These are phyloP conservation scores for Chelonus formosanus DNA, from an alignment of 2,888 invertebrate genomes.

Conservation along the genomic window DNA sequence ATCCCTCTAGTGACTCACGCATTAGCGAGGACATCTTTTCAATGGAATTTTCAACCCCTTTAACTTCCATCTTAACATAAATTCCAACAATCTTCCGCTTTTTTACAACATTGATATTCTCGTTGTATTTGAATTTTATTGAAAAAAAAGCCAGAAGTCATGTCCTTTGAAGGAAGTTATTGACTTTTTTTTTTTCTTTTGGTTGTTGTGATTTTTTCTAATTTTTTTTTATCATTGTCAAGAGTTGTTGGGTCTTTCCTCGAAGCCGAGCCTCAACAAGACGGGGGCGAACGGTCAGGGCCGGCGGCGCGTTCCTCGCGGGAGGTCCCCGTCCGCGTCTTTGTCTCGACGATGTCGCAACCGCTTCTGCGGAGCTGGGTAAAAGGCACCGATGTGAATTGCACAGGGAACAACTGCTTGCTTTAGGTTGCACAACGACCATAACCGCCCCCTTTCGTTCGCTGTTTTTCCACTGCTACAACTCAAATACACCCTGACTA, in stretches of 20 bases:
- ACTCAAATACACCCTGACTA: no score
- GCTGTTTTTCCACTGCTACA: neutral
- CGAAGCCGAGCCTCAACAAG: constrained; percentile 22
- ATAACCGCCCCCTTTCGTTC: constrained; percentile 7
- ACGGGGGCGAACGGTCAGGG: constrained; percentile 46
- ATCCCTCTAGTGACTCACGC: constrained; percentile 40
- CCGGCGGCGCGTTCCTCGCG: constrained; percentile 41
- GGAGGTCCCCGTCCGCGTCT: constrained; percentile 41
- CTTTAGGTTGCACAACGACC: constrained; percentile 17
- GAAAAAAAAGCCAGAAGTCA: constrained; percentile 15
- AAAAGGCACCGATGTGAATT: constrained; percentile 45
- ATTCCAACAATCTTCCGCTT: constrained; percentile 13
- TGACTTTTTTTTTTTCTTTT: neutral
- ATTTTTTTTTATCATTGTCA: constrained; percentile 16
- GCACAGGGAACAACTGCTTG: constrained; percentile 29
- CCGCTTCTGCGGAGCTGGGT: constrained; percentile 38
- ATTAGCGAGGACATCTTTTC: constrained; percentile 36
- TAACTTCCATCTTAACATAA: constrained; percentile 13
- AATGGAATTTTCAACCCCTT: constrained; percentile 28
- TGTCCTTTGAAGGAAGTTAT: constrained; percentile 6
- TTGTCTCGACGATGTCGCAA: constrained; percentile 46
- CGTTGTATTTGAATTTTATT: neutral
- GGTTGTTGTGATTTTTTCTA: neutral
- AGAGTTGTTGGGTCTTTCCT: constrained; percentile 27
- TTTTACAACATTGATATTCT: neutral